Evolutionary conservation across 2,797 vertebrate genomes (phyloP).

Genomic region (Emys orbicularis): DNA sequence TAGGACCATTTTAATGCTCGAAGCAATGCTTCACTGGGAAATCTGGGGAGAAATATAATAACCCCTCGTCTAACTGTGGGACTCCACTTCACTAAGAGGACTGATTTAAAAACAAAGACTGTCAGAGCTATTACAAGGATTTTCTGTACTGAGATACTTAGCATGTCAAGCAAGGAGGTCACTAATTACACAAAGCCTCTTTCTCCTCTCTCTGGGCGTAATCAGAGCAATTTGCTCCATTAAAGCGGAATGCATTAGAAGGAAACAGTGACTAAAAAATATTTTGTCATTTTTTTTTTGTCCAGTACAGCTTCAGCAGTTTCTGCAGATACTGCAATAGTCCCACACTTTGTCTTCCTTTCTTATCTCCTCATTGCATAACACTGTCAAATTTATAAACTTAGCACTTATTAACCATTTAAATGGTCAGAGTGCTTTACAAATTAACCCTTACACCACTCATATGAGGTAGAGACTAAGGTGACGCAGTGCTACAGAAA

Average conservation of each 20-base stretch:
- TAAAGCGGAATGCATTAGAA: background rate
- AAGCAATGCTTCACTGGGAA: background rate
- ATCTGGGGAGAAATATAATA: background rate
- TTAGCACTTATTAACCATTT: background rate
- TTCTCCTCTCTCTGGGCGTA: background rate
- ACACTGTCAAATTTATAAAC: background rate
- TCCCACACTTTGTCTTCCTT: background rate
- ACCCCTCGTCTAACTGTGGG: background rate
- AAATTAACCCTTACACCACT: background rate
- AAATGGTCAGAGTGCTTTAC: no score
- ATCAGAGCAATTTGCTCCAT: background rate
- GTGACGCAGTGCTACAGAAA: background rate
- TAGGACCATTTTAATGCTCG: background rate
- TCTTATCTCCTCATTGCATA: background rate
- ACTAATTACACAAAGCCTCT: slow-evolving; percentile 10
- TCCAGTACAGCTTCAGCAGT: background rate
- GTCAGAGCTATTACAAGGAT: background rate
- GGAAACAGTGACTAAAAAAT: background rate
- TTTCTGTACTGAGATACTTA: background rate
- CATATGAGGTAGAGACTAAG: background rate
- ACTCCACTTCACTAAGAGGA: slow-evolving; percentile 1
- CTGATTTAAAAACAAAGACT: background rate
- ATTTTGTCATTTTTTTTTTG: background rate
- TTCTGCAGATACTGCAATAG: background rate
- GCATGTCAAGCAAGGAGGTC: background rate